Evolutionary conservation across 1,140 invertebrate species (phyloP).

Genomic region (Aphelenchoides avenae): DNA sequence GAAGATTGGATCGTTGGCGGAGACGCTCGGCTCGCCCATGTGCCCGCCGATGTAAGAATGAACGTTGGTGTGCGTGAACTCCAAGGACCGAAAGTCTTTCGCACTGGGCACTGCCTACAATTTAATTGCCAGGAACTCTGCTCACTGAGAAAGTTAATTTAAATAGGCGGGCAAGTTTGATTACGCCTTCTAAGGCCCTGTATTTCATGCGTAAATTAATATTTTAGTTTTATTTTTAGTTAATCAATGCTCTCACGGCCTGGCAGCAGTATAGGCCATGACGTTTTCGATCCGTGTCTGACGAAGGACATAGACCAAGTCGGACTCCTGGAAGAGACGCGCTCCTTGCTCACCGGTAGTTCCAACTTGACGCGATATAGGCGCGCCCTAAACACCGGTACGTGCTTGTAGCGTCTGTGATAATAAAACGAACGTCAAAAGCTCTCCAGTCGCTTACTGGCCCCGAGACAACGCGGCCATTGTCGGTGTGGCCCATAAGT

Average conservation of each 20-base stretch:
- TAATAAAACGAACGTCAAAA: neutral
- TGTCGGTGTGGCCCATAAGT: conserved; percentile 48
- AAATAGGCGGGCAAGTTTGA: conserved; percentile 14
- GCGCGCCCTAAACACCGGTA: neutral
- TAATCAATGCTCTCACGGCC: conserved; percentile 34
- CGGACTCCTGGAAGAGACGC: conserved; percentile 39
- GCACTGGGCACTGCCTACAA: too few relatives aligned
- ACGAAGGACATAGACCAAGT: conserved; percentile 42
- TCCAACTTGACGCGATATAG: conserved; percentile 9
- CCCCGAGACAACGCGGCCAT: conserved; percentile 23
- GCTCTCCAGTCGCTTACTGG: conserved; percentile 38
- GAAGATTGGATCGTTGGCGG: conserved; percentile 58
- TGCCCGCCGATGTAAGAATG: conserved; percentile 52
- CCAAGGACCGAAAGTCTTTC: conserved; percentile 38
- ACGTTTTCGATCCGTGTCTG: conserved; percentile 45
- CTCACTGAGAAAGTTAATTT: too few relatives aligned
- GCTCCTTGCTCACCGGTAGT: conserved; percentile 31
- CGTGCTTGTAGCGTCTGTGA: neutral
- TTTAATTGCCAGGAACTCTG: too few relatives aligned
- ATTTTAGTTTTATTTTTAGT: conserved; percentile 36
- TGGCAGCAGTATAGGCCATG: conserved; percentile 18
- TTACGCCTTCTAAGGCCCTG: conserved; percentile 28
- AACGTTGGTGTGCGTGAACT: conserved; percentile 42
- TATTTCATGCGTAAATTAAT: conserved; percentile 24
- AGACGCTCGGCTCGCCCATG: conserved; percentile 41